Evolutionary conservation across 2,797 vertebrate species (phyloP).

Genomic region (Aulostomus chinensis): DNA sequence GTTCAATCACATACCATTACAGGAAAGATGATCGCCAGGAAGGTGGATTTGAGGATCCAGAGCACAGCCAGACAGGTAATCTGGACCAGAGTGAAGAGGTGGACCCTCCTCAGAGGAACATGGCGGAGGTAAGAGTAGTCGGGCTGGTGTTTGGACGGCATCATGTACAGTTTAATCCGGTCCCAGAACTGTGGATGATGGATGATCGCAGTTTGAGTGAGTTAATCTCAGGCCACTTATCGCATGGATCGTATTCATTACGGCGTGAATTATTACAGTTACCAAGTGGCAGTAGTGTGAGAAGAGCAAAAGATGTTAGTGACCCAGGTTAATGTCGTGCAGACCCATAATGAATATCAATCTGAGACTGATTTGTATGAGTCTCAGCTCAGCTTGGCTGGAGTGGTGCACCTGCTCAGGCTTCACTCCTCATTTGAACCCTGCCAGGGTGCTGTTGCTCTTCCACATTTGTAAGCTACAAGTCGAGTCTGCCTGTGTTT

Average conservation of each 20-base stretch:
- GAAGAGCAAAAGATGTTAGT: neutral
- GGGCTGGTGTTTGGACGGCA: constrained; percentile 97
- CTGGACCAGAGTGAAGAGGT: constrained; percentile 94
- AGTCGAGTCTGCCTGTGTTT: too few relatives aligned
- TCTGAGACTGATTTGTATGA: constrained; percentile 4
- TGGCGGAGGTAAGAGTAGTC: constrained; percentile 92
- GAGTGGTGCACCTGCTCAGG: constrained; percentile 12
- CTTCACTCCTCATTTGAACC: neutral
- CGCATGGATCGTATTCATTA: neutral
- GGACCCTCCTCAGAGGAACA: constrained; percentile 90
- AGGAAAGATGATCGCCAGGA: constrained; percentile 94
- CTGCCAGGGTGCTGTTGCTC: too few relatives aligned
- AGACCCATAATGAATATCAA: constrained; percentile 11
- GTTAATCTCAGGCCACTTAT: neutral
- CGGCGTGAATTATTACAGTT: constrained; percentile 1
- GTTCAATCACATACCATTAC: constrained; percentile 84
- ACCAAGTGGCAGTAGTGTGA: neutral
- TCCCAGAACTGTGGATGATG: constrained; percentile 94
- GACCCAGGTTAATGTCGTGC: constrained; percentile 6
- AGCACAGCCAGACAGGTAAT: constrained; percentile 89
- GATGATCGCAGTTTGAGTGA: neutral
- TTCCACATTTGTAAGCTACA: too few relatives aligned
- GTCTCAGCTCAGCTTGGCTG: neutral
- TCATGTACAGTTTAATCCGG: constrained; percentile 93
- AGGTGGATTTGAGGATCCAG: constrained; percentile 95